phyloP scores from a whole-genome alignment of 2,797 vertebrate species.

The Xenentodon cancila region DNA sequence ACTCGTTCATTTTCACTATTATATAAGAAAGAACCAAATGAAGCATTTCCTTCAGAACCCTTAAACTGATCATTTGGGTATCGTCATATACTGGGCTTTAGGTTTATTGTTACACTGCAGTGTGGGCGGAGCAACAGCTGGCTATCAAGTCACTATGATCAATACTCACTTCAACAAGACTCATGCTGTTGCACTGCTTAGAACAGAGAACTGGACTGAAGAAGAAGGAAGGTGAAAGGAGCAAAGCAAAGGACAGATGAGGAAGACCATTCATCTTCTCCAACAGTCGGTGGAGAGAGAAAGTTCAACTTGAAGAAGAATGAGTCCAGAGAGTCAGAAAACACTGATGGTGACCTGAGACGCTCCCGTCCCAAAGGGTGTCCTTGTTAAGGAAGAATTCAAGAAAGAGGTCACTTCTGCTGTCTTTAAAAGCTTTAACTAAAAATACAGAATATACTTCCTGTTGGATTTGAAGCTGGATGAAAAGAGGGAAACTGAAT shows the following conservation, averaged over 20 bases:
- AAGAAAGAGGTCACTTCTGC: no score
- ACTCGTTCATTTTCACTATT: no score
- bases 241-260: slow-evolving; percentile 30
- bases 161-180: slow-evolving; percentile 43
- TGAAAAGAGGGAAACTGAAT: no score
- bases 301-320: slow-evolving; percentile 3
- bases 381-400: no score
- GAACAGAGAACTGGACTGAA: slow-evolving; percentile 26
- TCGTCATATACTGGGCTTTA: neutral
- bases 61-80: neutral
- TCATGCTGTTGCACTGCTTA: slow-evolving; percentile 12
- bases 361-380: no score
- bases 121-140: slow-evolving; percentile 31
- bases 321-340: slow-evolving; percentile 8
- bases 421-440: no score
- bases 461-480: no score
- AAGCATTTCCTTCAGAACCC: neutral
- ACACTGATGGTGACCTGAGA: neutral
- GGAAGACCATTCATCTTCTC: slow-evolving; percentile 31
- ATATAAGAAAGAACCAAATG: no score
- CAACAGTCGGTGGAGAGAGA: slow-evolving; percentile 5
- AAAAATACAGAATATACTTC: no score
- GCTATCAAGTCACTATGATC: slow-evolving; percentile 49
- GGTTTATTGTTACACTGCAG: slow-evolving; percentile 10
- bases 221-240: slow-evolving; percentile 34